These are phyloP conservation scores for Sphaerophoria rueppellii DNA, from an alignment of 2,888 invertebrate genomes.

Conservation along the genomic window DNA sequence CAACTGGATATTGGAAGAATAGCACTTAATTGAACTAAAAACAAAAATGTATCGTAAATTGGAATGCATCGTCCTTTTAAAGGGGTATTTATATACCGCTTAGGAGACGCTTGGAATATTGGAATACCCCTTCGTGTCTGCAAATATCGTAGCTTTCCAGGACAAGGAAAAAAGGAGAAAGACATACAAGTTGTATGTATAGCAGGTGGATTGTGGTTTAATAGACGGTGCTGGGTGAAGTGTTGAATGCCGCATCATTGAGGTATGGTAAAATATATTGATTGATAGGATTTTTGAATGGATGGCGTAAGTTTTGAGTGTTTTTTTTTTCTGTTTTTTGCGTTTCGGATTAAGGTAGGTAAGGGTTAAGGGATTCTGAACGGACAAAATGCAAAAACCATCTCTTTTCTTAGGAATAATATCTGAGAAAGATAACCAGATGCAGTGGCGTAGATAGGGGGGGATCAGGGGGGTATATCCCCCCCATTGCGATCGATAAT, in stretches of 20 bases:
- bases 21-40: background rate
- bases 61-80: background rate
- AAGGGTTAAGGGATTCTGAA: background rate
- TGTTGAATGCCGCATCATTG: constrained; percentile 8
- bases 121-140: constrained; percentile 50
- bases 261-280: constrained; percentile 39
- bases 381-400: background rate
- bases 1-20: constrained; percentile 32
- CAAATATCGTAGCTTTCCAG: constrained; percentile 67
- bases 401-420: no score
- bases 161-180: background rate
- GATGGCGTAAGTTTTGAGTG: constrained; percentile 28
- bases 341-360: constrained; percentile 24
- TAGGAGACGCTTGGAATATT: constrained; percentile 8
- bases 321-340: constrained; percentile 1
- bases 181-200: background rate
- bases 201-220: background rate
- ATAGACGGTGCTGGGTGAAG: background rate
- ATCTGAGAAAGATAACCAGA: no score
- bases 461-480: no score
- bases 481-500: no score
- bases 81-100: constrained; percentile 35
- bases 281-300: constrained; percentile 44
- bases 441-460: no score
- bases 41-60: background rate